These are phyloP conservation scores for Drosophila ironensis DNA, from an alignment of 1,140 invertebrate species.

Conservation along the genomic window DNA sequence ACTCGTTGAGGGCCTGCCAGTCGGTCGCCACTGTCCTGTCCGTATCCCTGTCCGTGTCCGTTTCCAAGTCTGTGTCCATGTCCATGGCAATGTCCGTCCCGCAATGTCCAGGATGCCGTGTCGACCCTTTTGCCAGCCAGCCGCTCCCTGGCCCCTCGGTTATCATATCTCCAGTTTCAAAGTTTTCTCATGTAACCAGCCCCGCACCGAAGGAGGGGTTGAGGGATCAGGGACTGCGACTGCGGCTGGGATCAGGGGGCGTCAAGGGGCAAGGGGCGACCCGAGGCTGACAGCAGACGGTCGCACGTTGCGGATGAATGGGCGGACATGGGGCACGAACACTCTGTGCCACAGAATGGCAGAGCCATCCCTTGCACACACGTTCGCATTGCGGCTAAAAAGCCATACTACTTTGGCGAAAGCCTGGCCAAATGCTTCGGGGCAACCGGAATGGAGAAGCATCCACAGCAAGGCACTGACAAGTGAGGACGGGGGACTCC, in stretches of 20 bases:
- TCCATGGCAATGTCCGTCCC: constrained; percentile 44
- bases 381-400: constrained; percentile 78
- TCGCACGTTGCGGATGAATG: constrained; percentile 69
- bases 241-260: constrained; percentile 7
- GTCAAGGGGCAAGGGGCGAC: neutral
- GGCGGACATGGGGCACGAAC: constrained; percentile 56
- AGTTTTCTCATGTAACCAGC: constrained; percentile 77
- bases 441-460: constrained; percentile 45
- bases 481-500: constrained; percentile 63
- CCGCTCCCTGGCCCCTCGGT: constrained; percentile 54
- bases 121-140: constrained; percentile 51
- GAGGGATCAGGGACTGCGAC: neutral
- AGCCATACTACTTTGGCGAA: constrained; percentile 44
- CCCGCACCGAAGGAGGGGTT: constrained; percentile 3
- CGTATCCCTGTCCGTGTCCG: constrained; percentile 38
- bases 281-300: constrained; percentile 27
- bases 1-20: constrained; percentile 49
- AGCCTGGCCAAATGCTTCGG: constrained; percentile 51
- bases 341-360: constrained; percentile 25
- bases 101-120: constrained; percentile 46
- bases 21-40: constrained; percentile 48
- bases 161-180: constrained; percentile 78
- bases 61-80: constrained; percentile 35
- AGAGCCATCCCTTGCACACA: no score
- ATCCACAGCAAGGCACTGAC: constrained; percentile 39